These are phyloP conservation scores for Eumacrocentrus americanus DNA, from an alignment of 2,888 invertebrate species.

Conservation along the genomic window DNA sequence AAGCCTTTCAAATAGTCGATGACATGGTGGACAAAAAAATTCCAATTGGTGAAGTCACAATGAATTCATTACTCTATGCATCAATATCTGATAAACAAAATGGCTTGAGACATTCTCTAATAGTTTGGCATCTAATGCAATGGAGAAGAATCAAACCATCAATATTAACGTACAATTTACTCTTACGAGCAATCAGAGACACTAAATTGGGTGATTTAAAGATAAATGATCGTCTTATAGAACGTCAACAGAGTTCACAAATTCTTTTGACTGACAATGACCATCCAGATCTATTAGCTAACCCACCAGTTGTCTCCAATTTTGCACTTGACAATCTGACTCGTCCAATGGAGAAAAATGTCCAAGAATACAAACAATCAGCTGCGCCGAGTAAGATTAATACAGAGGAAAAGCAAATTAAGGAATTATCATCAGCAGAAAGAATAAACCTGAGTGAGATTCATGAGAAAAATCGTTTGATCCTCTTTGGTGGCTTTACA, in stretches of 20 bases:
- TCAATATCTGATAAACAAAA: conserved; percentile 79
- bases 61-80: conserved; percentile 82
- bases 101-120: conserved; percentile 81
- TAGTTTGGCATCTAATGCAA: conserved; percentile 87
- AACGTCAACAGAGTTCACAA: conserved; percentile 5
- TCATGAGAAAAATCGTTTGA: conserved; percentile 68
- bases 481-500: conserved; percentile 79
- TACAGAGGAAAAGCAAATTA: background rate
- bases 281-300: conserved; percentile 73
- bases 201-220: conserved; percentile 74
- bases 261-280: conserved; percentile 45
- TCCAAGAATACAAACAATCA: background rate
- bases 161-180: conserved; percentile 78
- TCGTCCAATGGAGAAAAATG: conserved; percentile 43
- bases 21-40: conserved; percentile 76
- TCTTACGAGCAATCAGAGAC: conserved; percentile 80
- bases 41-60: conserved; percentile 70
- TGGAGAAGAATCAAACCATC: conserved; percentile 71
- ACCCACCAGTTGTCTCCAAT: conserved; percentile 46
- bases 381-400: background rate
- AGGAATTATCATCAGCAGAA: background rate
- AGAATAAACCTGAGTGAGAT: conserved; percentile 37
- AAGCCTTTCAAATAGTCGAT: conserved; percentile 83
- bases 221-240: conserved; percentile 40
- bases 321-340: conserved; percentile 66